phyloP scores from a whole-genome alignment of 1,140 invertebrate species.

The Ericerus pela region DNA sequence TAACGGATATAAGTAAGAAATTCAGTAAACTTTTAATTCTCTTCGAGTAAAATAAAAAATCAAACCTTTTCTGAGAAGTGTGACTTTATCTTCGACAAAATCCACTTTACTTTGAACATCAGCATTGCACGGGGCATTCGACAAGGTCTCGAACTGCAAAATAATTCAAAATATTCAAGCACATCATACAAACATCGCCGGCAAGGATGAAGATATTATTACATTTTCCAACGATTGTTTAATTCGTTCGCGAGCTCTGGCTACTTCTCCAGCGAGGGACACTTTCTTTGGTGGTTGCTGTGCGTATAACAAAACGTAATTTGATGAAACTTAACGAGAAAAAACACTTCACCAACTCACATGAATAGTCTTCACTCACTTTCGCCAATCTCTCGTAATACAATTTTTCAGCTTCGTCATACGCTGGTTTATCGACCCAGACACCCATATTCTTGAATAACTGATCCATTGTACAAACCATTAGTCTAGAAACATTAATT shows the following conservation, averaged over 20 bases:
- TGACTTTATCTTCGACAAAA: neutral
- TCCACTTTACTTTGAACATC: neutral
- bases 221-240: slow-evolving; percentile 41
- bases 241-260: slow-evolving; percentile 40
- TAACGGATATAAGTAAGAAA: neutral
- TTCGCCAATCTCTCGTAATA: slow-evolving; percentile 42
- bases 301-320: slow-evolving; percentile 22
- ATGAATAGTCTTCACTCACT: slow-evolving; percentile 27
- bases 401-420: slow-evolving; percentile 43
- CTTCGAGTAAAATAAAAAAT: neutral
- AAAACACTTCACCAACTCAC: neutral
- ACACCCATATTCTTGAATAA: no score
- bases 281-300: slow-evolving; percentile 22
- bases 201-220: slow-evolving; percentile 19
- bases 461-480: no score
- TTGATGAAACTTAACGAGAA: slow-evolving; percentile 22
- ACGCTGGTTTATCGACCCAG: slow-evolving; percentile 43
- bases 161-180: no score
- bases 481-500: no score
- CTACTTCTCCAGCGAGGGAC: slow-evolving; percentile 38
- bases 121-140: neutral
- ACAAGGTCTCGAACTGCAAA: neutral
- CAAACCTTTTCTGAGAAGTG: neutral
- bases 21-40: neutral
- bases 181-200: neutral